A percentile compares a stretch with the other conserved stretches of the same genome.
phyloP scores from a whole-genome alignment of 2,797 vertebrate genomes.

The Australoheros facetus region DNA sequence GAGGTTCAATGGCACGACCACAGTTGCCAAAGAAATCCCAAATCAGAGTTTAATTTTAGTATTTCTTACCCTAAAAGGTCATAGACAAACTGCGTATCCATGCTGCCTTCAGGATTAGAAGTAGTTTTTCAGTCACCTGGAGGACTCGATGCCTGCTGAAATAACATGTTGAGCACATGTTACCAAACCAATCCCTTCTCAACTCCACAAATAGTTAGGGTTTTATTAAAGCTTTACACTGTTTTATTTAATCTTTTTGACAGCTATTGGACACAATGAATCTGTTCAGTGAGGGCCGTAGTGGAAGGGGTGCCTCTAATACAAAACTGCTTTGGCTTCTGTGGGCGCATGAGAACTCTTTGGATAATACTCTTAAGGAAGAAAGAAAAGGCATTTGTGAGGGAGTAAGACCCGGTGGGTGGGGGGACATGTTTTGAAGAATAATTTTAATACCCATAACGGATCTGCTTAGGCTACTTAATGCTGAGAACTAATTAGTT shows the following conservation, averaged over 20 bases:
- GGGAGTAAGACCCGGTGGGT: slow-evolving; percentile 16
- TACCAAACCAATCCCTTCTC: background rate
- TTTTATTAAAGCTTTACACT: background rate
- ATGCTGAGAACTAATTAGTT: slow-evolving; percentile 64
- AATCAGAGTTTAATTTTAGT: background rate
- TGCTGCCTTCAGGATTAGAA: slow-evolving; percentile 32
- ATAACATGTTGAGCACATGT: slow-evolving; percentile 42
- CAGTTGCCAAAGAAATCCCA: background rate
- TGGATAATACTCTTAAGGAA: slow-evolving; percentile 80
- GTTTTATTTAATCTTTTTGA: background rate
- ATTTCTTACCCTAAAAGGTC: slow-evolving; percentile 76
- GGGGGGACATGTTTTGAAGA: slow-evolving; percentile 49
- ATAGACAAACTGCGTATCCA: slow-evolving; percentile 70
- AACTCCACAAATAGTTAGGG: slow-evolving; percentile 7
- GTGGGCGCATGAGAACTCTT: slow-evolving; percentile 73
- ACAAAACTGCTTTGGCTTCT: slow-evolving; percentile 38
- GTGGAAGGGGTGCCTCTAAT: slow-evolving; percentile 18
- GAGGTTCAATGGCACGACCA: background rate
- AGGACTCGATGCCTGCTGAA: slow-evolving; percentile 19
- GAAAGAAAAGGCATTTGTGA: slow-evolving; percentile 71
- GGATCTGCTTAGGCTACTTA: slow-evolving; percentile 66
- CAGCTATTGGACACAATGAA: slow-evolving; percentile 17
- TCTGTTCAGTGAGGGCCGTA: slow-evolving; percentile 19
- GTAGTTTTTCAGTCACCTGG: slow-evolving; percentile 35
- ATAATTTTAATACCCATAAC: slow-evolving; percentile 57